phyloP scores from a whole-genome alignment of 2,113 vertebrate genomes.

The Sceloporus tristichus region DNA sequence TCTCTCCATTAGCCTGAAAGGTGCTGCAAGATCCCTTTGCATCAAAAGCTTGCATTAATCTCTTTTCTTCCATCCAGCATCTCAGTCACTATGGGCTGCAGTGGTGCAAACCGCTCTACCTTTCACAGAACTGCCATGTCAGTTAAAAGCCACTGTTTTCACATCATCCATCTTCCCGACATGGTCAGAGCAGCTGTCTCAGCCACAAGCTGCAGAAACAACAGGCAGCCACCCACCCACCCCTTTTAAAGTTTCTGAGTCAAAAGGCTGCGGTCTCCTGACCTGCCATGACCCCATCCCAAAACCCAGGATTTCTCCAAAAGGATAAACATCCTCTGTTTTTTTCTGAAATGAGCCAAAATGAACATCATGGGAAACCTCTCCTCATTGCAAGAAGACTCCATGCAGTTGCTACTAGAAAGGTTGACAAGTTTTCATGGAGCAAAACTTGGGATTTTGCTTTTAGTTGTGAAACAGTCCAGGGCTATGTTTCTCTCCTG shows the following conservation, averaged over 20 bases:
- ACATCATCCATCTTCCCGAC: rapidly evolving
- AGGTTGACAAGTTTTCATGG: neutral
- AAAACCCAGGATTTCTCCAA: conserved; percentile 10
- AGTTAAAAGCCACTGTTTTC: neutral
- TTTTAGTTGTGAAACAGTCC: neutral
- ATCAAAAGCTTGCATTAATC: neutral
- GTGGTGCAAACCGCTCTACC: neutral
- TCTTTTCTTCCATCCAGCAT: neutral
- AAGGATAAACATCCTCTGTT: neutral
- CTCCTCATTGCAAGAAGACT: rapidly evolving
- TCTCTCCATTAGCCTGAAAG: too few relatives aligned
- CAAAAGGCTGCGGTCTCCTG: neutral
- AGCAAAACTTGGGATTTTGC: neutral
- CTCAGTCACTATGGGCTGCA: neutral
- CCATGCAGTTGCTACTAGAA: rapidly evolving
- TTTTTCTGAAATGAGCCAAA: neutral
- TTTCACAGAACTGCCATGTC: neutral
- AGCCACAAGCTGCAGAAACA: neutral
- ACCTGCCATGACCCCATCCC: neutral
- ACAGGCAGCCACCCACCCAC: neutral
- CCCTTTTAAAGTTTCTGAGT: conserved; percentile 2
- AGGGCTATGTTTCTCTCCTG: neutral
- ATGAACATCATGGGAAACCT: neutral
- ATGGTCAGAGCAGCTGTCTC: neutral
- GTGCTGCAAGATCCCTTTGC: neutral